These are phyloP conservation scores for Rotaria magnacalcarata DNA, from an alignment of 2,888 invertebrate species.

Conservation along the genomic window DNA sequence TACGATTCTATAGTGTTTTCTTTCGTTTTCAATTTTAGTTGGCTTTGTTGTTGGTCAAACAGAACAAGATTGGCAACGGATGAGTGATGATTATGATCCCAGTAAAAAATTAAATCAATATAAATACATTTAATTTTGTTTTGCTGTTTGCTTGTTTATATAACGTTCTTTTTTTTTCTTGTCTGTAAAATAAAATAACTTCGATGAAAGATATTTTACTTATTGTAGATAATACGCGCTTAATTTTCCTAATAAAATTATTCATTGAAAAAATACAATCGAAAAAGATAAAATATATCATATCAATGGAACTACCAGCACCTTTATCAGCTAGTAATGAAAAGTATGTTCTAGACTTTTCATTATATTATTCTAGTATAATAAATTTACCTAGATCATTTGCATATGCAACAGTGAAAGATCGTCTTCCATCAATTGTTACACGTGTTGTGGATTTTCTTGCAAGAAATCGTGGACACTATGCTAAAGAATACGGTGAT, in stretches of 20 bases:
- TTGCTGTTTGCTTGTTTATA: background rate
- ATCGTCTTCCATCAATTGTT: constrained; percentile 43
- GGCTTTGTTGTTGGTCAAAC: constrained; percentile 33
- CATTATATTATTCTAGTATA: background rate
- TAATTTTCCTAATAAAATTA: background rate
- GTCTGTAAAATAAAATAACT: background rate
- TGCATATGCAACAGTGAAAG: constrained; percentile 44
- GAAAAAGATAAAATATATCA: background rate
- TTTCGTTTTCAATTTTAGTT: background rate
- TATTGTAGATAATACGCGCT: background rate
- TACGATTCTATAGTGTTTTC: too few species aligned
- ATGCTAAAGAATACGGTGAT: constrained; percentile 29
- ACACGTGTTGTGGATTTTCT: constrained; percentile 44
- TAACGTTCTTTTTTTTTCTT: background rate
- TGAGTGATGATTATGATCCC: constrained; percentile 36
- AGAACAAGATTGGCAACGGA: constrained; percentile 19
- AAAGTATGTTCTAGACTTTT: background rate
- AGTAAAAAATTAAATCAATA: constrained; percentile 32
- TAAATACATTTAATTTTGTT: background rate
- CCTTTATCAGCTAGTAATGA: constrained; percentile 15
- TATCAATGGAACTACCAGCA: background rate
- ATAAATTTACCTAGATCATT: constrained; percentile 37
- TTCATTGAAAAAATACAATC: background rate
- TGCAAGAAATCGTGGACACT: constrained; percentile 21
- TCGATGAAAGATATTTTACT: background rate